Base-by-base conservation (phyloP, 2,888 invertebrate species). In the Tridacna gigas region DNA sequence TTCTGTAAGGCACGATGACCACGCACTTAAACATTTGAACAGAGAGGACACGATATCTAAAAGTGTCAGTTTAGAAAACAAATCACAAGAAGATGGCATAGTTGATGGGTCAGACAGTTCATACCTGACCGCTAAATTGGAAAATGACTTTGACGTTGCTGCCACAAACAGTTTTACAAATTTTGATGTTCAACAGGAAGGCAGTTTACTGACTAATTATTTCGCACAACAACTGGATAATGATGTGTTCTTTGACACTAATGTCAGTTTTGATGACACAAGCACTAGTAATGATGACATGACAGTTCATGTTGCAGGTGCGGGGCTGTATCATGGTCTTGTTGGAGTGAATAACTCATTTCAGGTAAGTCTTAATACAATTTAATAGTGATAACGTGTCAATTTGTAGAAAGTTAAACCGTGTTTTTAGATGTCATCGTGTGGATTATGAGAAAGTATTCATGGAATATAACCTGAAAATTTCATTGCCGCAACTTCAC, bases 331-430 rank as follows among this genome's bases (percentile, higher is more conserved):
- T 18, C 90, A 88, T 76, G 94, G 94, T n/a, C 86, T 91, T 22
- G 94, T 94, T 3, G 92, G 92, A 4, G 87, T 88, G 0, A 91
- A 90, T 79, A 94, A 94, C 80, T 90, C 91, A 13, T 94, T 94
- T 84, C 93, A 93, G 92, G 94, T 94, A 82, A 71, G 66, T 61
- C 37, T 37, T 4, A 37, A 37, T 37, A 37, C 37, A 37, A 2
- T 37, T 4, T 37, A 37, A 60, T 60, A 60, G n/a, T 4, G 60
- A 4, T 20, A 20, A 9, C 9, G 60, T 60, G 60, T 9, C 60
- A n/a, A 1, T 60, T 18, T 60, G 18, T 60, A 60, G n/a, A n/a
- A n/a, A n/a, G n/a, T n/a, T n/a, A n/a, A n/a, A n/a, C n/a, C n/a
- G n/a, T n/a, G n/a, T n/a, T n/a, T n/a, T 37, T 37, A 37, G 37